Conservation (phyloP, 2,797 vertebrate genomes). For the Carapus acus region DNA sequence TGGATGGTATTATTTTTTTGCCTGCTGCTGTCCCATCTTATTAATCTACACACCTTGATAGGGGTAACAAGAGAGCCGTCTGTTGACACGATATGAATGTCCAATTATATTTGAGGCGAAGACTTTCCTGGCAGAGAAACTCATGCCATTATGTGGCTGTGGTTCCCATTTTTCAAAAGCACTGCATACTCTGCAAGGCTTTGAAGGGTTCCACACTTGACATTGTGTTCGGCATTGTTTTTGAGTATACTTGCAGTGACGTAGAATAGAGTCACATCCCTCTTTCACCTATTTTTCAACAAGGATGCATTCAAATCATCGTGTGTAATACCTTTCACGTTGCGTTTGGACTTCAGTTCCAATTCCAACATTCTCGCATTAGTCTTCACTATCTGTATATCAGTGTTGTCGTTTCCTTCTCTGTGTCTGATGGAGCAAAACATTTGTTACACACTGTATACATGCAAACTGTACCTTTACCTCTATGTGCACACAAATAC, state of each 20-base stretch:
- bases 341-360: conserved; percentile 57
- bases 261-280: conserved; percentile 14
- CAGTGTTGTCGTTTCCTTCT: conserved; percentile 57
- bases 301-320: conserved; percentile 27
- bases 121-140: conserved; percentile 11
- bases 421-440: conserved; percentile 54
- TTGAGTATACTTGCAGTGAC: conserved; percentile 26
- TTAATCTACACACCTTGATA: conserved; percentile 24
- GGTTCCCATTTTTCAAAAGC: conserved; percentile 29
- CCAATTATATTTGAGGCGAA: conserved; percentile 14
- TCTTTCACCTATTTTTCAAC: conserved; percentile 12
- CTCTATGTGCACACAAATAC: conserved; percentile 49
- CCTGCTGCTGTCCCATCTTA: conserved; percentile 24
- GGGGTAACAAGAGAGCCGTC: conserved; percentile 14
- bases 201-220: conserved; percentile 37
- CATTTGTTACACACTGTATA: conserved; percentile 55
- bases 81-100: conserved; percentile 39
- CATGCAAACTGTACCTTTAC: conserved; percentile 49
- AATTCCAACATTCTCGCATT: conserved; percentile 56
- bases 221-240: conserved; percentile 36
- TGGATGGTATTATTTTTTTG: conserved; percentile 37
- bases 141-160: conserved; percentile 30
- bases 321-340: conserved; percentile 67
- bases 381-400: conserved; percentile 58
- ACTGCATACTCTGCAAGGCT: conserved; percentile 7